phyloP scores from a whole-genome alignment of 2,113 vertebrate species.

The Menura novaehollandiae region DNA sequence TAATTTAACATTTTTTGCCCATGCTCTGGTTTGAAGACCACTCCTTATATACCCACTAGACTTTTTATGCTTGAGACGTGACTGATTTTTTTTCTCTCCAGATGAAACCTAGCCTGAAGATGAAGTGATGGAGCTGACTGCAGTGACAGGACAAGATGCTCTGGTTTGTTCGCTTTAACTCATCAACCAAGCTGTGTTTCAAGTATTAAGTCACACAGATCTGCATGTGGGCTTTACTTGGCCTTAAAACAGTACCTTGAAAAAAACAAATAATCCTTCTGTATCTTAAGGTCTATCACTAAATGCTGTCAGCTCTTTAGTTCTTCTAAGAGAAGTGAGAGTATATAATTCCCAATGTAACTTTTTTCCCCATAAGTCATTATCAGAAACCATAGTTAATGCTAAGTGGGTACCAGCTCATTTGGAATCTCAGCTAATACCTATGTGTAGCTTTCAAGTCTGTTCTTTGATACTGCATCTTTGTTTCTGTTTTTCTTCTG shows the following conservation, averaged over 20 bases:
- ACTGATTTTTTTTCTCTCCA: not conserved
- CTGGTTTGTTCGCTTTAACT: not conserved
- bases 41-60: not conserved
- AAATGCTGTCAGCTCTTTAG: not conserved
- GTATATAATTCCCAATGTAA: not conserved
- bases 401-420: not conserved
- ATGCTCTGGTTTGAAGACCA: not conserved
- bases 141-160: not conserved
- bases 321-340: not conserved
- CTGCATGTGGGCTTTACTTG: not conserved
- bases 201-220: not conserved
- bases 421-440: not conserved
- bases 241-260: not conserved
- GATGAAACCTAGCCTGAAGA: not conserved
- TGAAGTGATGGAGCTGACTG: not conserved
- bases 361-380: not conserved
- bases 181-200: not conserved
- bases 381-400: not conserved
- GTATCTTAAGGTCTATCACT: not conserved
- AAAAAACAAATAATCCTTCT: not conserved
- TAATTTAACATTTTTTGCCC: not conserved
- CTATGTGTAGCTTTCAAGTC: not conserved
- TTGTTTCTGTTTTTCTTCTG: not conserved
- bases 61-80: not conserved
- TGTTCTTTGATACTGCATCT: not conserved